Conservation (phyloP, 2,888 invertebrate species). For the Caenorhabditis uteleia region DNA sequence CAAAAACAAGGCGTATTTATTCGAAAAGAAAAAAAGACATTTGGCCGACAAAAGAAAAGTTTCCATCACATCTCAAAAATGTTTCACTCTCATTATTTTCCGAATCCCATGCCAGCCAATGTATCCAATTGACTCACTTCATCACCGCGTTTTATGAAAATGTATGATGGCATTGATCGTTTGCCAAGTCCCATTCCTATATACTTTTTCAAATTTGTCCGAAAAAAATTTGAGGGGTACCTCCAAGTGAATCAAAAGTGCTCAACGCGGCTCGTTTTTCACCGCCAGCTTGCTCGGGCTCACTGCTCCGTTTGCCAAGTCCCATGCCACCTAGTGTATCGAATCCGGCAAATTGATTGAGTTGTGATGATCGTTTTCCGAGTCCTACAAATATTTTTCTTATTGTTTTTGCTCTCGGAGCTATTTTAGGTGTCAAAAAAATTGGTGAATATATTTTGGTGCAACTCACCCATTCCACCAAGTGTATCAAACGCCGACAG, state of each 20-base stretch:
- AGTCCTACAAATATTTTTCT: conserved; percentile 6
- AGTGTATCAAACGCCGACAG: conserved; percentile 1
- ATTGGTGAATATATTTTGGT: not conserved
- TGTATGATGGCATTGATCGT: conserved; percentile 3
- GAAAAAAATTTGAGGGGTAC: conserved; percentile 2
- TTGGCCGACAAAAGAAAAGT: too few relatives aligned
- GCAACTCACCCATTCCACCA: not conserved
- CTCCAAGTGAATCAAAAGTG: conserved; percentile 28
- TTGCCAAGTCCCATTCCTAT: conserved; percentile 34
- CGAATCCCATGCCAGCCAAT: conserved; percentile 29
- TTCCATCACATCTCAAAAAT: too few relatives aligned
- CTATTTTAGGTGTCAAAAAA: not conserved
- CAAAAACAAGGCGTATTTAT: too few relatives aligned
- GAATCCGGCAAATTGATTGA: conserved; percentile 25
- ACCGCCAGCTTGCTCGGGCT: conserved; percentile 3
- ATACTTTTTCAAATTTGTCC: not conserved
- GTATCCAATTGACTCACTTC: conserved; percentile 14
- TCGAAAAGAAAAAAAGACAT: too few relatives aligned
- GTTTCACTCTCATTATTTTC: too few relatives aligned
- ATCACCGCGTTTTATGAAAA: too few relatives aligned
- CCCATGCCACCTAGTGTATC: conserved; percentile 33
- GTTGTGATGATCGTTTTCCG: conserved; percentile 13
- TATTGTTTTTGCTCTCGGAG: not conserved
- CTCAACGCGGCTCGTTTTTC: conserved; percentile 18
- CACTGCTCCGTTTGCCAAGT: conserved; percentile 14